Evolutionary conservation across 2,888 invertebrate species (phyloP), one percentile per base, ranked within the genome.

Genomic region (Holacanthella duospinosa): DNA sequence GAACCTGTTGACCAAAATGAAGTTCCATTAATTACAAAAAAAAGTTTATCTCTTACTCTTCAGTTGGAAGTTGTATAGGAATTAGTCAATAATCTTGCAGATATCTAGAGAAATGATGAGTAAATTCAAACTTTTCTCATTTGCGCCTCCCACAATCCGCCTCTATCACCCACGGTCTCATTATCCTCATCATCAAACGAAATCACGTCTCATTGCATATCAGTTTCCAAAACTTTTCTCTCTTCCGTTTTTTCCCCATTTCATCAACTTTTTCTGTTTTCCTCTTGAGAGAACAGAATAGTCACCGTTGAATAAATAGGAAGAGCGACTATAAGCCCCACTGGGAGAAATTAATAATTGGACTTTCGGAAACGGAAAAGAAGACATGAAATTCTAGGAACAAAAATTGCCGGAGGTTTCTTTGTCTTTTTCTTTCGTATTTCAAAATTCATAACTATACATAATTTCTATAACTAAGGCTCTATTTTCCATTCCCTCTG

Each of bases 1-100:
- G 79, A n/a, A 88, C 86, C 84, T 87, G 25, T 16, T 9, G 36
- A 16, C n/a, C n/a, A n/a, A n/a, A n/a, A n/a, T n/a, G n/a, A n/a
- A n/a, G n/a, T n/a, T n/a, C n/a, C n/a, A n/a, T n/a, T n/a, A n/a
- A n/a, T n/a, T n/a, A n/a, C n/a, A n/a, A n/a, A n/a, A n/a, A n/a
- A n/a, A n/a, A n/a, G n/a, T n/a, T n/a, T n/a, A n/a, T n/a, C n/a
- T n/a, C n/a, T n/a, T n/a, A n/a, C n/a, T n/a, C n/a, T n/a, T n/a
- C n/a, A n/a, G n/a, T n/a, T n/a, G n/a, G n/a, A n/a, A n/a, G n/a
- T n/a, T n/a, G n/a, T n/a, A n/a, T n/a, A n/a, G n/a, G n/a, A n/a
- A n/a, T n/a, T n/a, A n/a, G n/a, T n/a, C n/a, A n/a, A n/a, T n/a
- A n/a, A n/a, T n/a, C n/a, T n/a, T n/a, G n/a, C n/a, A n/a, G n/a